phyloP scores from a whole-genome alignment of 2,113 vertebrate species.

The Hypocryptadius cinnamomeus region DNA sequence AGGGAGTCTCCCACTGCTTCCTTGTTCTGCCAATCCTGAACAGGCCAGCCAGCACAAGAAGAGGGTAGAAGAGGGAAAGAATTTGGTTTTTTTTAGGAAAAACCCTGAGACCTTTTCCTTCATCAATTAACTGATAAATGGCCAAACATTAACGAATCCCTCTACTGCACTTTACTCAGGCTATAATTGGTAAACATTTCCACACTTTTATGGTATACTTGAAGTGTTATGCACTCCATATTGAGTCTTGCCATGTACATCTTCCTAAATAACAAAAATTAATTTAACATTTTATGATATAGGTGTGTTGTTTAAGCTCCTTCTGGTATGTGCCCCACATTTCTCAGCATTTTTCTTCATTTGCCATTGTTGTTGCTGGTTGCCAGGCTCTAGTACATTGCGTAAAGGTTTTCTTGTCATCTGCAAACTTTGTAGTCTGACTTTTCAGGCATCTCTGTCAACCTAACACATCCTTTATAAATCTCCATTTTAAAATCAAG shows the following conservation, averaged over 20 bases:
- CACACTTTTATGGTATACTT: background rate
- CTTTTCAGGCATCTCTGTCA: background rate
- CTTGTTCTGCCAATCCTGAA: background rate
- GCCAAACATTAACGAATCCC: background rate
- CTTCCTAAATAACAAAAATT: background rate
- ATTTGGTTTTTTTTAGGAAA: background rate
- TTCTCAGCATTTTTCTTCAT: background rate
- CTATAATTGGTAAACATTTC: background rate
- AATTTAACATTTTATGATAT: background rate
- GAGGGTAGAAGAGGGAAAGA: background rate
- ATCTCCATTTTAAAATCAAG: background rate
- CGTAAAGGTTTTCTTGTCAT: background rate
- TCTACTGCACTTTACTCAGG: background rate
- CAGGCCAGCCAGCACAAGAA: background rate
- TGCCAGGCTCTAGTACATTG: background rate
- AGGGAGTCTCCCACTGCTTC: background rate
- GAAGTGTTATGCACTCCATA: background rate
- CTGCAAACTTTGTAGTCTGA: background rate
- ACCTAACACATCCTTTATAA: background rate
- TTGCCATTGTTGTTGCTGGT: background rate
- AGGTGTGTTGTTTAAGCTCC: accelerated
- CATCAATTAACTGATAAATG: background rate
- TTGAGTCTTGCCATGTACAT: background rate
- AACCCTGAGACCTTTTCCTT: background rate
- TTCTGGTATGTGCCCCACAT: background rate